Percentiles rank a stretch among this genome's conserved stretches.
Evolutionary conservation across 2,888 invertebrate genomes (phyloP).

Genomic region (Tinea pellionella): DNA sequence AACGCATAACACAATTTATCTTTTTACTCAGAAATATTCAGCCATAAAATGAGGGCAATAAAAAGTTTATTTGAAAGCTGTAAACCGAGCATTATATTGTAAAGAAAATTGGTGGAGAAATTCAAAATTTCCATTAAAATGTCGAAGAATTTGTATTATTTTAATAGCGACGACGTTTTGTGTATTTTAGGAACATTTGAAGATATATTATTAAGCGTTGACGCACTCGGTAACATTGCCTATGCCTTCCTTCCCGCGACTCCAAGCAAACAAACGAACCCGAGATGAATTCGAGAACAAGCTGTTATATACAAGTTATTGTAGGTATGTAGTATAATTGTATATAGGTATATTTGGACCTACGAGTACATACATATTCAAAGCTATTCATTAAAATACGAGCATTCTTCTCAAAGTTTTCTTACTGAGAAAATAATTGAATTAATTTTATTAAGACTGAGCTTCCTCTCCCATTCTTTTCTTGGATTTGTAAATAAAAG

Average conservation of each 20-base stretch:
- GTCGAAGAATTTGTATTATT: neutral
- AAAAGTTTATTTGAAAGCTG: conserved; percentile 5
- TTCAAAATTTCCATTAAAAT: neutral
- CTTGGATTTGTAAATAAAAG: neutral
- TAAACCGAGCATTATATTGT: neutral
- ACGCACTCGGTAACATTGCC: neutral
- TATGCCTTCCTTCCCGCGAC: neutral
- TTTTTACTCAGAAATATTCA: conserved; percentile 3
- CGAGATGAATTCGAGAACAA: conserved; percentile 13
- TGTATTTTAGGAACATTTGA: conserved; percentile 24
- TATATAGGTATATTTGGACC: neutral
- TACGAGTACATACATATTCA: neutral
- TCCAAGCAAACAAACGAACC: conserved; percentile 6
- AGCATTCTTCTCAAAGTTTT: neutral
- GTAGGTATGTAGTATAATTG: no score
- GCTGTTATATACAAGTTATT: neutral
- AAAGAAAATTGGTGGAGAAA: neutral
- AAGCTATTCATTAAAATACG: conserved; percentile 1
- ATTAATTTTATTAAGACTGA: conserved; percentile 1
- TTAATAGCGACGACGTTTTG: conserved; percentile 14
- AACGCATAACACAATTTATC: conserved; percentile 1
- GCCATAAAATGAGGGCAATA: neutral
- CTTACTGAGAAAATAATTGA: conserved; percentile 3
- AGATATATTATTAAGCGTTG: conserved; percentile 18
- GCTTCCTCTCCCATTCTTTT: neutral